Percentiles rank a stretch among this genome's conserved stretches.
These are phyloP conservation scores for Tachina lurida DNA, from an alignment of 2,888 invertebrate species.

Conservation along the genomic window DNA sequence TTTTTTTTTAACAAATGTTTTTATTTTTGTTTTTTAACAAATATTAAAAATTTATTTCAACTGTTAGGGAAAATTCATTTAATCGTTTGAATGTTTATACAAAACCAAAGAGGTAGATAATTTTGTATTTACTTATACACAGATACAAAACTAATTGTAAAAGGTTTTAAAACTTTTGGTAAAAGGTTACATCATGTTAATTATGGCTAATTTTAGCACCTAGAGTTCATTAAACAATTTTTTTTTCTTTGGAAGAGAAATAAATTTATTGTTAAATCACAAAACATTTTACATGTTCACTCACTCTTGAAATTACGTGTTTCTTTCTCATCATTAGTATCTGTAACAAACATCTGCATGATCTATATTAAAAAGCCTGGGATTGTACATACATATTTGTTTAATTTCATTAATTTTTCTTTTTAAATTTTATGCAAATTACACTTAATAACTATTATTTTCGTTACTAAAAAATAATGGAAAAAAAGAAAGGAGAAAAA, in stretches of 20 bases:
- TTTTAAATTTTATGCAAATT: conserved; percentile 50
- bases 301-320: conserved; percentile 16
- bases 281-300: conserved; percentile 25
- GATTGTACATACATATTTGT: neutral
- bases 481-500: neutral
- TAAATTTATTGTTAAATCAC: conserved; percentile 19
- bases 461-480: neutral
- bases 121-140: neutral
- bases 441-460: conserved; percentile 39
- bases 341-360: conserved; percentile 18
- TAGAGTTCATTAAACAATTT: conserved; percentile 60
- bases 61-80: conserved; percentile 23
- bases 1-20: neutral
- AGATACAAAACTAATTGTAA: neutral
- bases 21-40: neutral
- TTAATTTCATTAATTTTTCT: conserved; percentile 33
- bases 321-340: conserved; percentile 31
- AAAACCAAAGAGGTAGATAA: neutral
- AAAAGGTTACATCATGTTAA: conserved; percentile 59
- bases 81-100: neutral
- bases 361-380: conserved; percentile 19
- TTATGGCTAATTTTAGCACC: conserved; percentile 67
- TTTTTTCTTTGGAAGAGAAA: neutral
- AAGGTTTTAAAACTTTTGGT: conserved; percentile 13
- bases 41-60: conserved; percentile 19